phyloP scores from a whole-genome alignment of 2,113 vertebrate species.

The Aplodontia rufa region DNA sequence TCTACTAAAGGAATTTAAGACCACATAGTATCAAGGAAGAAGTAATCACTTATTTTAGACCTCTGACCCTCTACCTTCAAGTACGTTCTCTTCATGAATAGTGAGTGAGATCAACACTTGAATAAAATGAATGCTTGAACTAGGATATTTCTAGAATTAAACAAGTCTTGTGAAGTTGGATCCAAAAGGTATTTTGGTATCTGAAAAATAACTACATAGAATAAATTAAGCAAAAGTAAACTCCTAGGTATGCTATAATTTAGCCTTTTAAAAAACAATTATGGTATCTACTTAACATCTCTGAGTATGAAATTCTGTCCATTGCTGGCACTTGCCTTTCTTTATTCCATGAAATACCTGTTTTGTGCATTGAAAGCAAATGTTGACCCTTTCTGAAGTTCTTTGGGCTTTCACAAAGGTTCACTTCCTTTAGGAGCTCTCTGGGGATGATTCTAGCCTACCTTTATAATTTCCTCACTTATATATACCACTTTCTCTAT shows the following conservation, averaged over 20 bases:
- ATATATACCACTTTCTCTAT: background rate
- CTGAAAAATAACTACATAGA: background rate
- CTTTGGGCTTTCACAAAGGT: background rate
- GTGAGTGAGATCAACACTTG: background rate
- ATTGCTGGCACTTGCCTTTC: background rate
- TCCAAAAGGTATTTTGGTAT: background rate
- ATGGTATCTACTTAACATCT: background rate
- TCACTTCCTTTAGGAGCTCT: background rate
- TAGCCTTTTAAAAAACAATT: background rate
- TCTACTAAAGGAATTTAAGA: background rate
- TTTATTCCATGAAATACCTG: background rate
- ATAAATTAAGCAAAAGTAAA: conserved; percentile 15
- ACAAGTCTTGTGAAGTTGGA: background rate
- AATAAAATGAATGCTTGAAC: background rate
- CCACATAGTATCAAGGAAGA: background rate
- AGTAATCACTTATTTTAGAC: background rate
- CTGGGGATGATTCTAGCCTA: background rate
- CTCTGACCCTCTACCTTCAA: background rate
- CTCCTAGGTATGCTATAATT: background rate
- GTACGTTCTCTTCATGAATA: background rate
- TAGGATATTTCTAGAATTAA: background rate
- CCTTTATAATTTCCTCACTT: background rate
- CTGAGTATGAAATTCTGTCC: background rate
- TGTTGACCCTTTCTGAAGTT: background rate
- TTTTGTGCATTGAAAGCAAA: background rate